phyloP scores from a whole-genome alignment of 2,113 vertebrate species.

The Conger conger region DNA sequence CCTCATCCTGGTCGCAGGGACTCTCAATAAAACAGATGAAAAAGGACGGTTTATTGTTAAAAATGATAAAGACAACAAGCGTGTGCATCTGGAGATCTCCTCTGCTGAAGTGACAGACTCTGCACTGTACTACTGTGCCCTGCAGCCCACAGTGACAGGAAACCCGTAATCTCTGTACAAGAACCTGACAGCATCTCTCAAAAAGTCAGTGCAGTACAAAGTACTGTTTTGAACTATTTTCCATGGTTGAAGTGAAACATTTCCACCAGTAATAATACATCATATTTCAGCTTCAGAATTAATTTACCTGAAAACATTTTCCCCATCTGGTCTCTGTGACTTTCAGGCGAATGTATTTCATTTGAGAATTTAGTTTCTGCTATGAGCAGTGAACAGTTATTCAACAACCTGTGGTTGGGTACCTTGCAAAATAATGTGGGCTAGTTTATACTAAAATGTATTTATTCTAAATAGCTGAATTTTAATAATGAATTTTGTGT shows the following conservation, averaged over 20 bases:
- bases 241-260: background rate
- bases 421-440: no score
- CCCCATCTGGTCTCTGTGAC: background rate
- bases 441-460: no score
- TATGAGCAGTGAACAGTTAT: background rate
- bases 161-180: conserved; percentile 7
- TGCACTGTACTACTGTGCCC: background rate
- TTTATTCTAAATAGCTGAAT: no score
- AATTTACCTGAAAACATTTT: background rate
- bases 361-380: background rate
- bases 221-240: background rate
- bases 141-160: background rate
- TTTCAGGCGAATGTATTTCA: no score
- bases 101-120: conserved; percentile 38
- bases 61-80: background rate
- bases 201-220: background rate
- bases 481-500: no score
- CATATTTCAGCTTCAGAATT: background rate
- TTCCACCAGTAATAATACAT: no score
- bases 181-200: background rate
- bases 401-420: no score
- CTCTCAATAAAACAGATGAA: background rate
- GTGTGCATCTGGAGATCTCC: conserved; percentile 27
- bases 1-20: background rate
- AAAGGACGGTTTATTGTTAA: background rate